These are phyloP conservation scores for Poeciliopsis occidentalis DNA, from an alignment of 2,113 vertebrate genomes.

Conservation along the genomic window DNA sequence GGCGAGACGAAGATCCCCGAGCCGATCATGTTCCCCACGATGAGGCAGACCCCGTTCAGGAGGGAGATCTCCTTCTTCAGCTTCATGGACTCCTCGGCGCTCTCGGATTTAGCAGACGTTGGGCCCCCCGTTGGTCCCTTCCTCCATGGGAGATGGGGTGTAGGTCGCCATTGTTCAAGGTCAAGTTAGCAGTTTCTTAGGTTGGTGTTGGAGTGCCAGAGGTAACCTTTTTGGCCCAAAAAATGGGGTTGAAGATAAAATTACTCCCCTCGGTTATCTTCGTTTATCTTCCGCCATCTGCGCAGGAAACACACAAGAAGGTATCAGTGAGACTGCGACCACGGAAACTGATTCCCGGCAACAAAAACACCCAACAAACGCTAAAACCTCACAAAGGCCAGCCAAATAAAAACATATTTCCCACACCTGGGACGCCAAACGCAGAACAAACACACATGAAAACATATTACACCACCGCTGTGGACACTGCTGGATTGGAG, in stretches of 20 bases:
- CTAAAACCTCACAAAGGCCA: slow-evolving; percentile 6
- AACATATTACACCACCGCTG: slow-evolving; percentile 14
- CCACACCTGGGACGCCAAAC: slow-evolving; percentile 21
- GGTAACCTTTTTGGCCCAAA: background rate
- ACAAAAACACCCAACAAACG: slow-evolving; percentile 13
- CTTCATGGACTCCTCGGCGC: slow-evolving; percentile 78
- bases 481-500: slow-evolving; percentile 37
- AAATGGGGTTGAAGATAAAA: slow-evolving; percentile 8
- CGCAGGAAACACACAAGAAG: slow-evolving; percentile 34
- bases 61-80: slow-evolving; percentile 93
- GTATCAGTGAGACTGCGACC: slow-evolving; percentile 39
- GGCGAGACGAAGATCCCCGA: slow-evolving; percentile 94
- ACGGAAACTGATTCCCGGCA: slow-evolving; percentile 7
- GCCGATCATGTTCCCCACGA: slow-evolving; percentile 96
- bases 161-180: slow-evolving; percentile 80
- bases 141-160: slow-evolving; percentile 64
- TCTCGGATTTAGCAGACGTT: slow-evolving; percentile 8
- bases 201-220: slow-evolving; percentile 21
- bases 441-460: slow-evolving; percentile 27
- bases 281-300: slow-evolving; percentile 71
- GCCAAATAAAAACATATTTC: slow-evolving; percentile 39
- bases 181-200: slow-evolving; percentile 1
- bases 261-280: slow-evolving; percentile 42
- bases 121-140: slow-evolving; percentile 50
- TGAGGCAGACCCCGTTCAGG: slow-evolving; percentile 88